These are phyloP conservation scores for Anthopleura xanthogrammica DNA, from an alignment of 92 coral and sea anemone species.

Conservation along the genomic window DNA sequence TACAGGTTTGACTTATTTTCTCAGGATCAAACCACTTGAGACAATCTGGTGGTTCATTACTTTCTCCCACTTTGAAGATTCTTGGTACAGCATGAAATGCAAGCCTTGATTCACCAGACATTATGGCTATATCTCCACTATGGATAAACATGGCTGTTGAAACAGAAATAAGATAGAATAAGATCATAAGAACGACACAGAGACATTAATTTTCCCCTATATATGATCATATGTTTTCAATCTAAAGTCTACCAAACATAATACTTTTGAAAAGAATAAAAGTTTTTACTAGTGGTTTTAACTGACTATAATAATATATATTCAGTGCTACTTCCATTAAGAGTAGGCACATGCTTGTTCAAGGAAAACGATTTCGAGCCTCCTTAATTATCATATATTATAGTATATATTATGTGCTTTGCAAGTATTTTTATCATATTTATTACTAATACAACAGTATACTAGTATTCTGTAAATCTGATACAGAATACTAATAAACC, in stretches of 20 bases:
- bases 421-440: too few relatives aligned
- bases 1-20: neutral
- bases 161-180: neutral
- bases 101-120: conserved; percentile 87
- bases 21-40: conserved; percentile 55
- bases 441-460: too few relatives aligned
- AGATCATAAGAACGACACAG: neutral
- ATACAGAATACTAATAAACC: too few relatives aligned
- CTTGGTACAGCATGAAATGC: conserved; percentile 99
- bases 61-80: conserved; percentile 67
- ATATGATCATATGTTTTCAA: neutral
- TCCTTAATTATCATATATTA: too few relatives aligned
- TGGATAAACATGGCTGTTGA: conserved; percentile 83
- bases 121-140: conserved; percentile 91
- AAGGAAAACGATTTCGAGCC: too few relatives aligned
- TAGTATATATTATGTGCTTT: too few relatives aligned
- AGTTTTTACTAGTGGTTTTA: too few relatives aligned
- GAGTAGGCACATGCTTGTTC: too few relatives aligned
- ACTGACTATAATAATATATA: too few relatives aligned
- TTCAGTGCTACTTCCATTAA: too few relatives aligned
- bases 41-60: conserved; percentile 72
- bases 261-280: too few relatives aligned
- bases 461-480: too few relatives aligned
- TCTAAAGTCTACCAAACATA: neutral
- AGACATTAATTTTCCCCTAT: neutral